Conservation (phyloP, 1,140 invertebrate genomes). For the Oppia nitens region DNA sequence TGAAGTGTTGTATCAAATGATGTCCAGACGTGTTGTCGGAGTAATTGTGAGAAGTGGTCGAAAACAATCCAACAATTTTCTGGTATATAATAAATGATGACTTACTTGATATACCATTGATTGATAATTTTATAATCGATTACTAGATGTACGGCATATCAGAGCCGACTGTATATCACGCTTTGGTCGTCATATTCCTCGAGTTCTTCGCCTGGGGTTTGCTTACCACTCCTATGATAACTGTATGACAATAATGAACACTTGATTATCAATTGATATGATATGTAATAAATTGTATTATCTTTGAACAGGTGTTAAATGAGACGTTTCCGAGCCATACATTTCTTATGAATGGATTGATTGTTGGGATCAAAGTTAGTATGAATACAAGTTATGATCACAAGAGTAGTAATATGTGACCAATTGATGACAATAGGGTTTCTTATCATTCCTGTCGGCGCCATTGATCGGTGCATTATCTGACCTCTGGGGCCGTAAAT, state of each 20-base stretch:
- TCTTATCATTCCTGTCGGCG: constrained; percentile 89
- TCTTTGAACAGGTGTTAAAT: constrained; percentile 53
- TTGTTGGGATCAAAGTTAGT: constrained; percentile 79
- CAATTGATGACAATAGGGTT: constrained; percentile 45
- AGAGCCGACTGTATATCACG: constrained; percentile 90
- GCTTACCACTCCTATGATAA: constrained; percentile 92
- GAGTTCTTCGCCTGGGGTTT: constrained; percentile 99
- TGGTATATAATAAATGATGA: too few species aligned
- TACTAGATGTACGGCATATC: constrained; percentile 62
- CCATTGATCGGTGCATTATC: constrained; percentile 91
- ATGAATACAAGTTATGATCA: too few species aligned
- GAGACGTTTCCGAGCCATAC: constrained; percentile 96
- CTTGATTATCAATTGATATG: neutral
- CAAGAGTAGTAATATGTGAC: too few species aligned
- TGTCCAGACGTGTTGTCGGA: constrained; percentile 5
- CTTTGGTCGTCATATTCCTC: constrained; percentile 93
- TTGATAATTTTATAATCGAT: too few species aligned
- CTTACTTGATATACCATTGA: too few species aligned
- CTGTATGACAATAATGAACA: constrained; percentile 41
- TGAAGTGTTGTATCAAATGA: neutral
- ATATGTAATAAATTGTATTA: constrained; percentile 9
- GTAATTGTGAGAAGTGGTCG: constrained; percentile 10
- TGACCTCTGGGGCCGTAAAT: constrained; percentile 94
- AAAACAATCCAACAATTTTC: neutral
- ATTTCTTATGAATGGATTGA: constrained; percentile 98